A percentile compares a stretch with the other conserved stretches of the same genome.
These are phyloP conservation scores for Hormaphis cornu DNA, from an alignment of 1,140 invertebrate species.

Conservation along the genomic window DNA sequence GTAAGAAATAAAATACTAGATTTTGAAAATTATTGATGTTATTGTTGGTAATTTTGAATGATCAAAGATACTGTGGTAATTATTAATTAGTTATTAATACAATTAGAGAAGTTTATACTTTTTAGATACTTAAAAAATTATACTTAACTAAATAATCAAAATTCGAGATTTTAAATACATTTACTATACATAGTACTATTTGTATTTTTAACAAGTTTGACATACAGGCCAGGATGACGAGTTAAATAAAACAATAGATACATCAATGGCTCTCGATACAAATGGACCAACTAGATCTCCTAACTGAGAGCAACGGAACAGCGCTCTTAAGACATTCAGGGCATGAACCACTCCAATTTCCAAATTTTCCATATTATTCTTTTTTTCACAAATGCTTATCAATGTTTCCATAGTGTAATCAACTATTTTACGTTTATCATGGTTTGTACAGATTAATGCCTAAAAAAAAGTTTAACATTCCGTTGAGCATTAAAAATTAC, in stretches of 20 bases:
- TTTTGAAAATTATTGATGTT: no score
- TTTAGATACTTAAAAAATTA: no score
- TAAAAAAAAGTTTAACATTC: conserved; percentile 43
- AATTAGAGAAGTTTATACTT: no score
- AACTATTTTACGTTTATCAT: conserved; percentile 46
- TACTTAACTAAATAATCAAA: no score
- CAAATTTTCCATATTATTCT: conserved; percentile 38
- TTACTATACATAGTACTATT: no score
- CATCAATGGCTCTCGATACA: conserved; percentile 52
- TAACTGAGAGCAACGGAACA: conserved; percentile 67
- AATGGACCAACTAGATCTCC: conserved; percentile 62
- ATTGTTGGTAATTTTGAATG: no score
- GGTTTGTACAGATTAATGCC: conserved; percentile 63
- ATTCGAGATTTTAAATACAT: no score
- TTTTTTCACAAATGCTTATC: conserved; percentile 48
- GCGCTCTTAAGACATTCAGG: conserved; percentile 72
- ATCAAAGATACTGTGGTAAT: no score
- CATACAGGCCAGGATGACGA: conserved; percentile 68
- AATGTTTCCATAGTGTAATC: conserved; percentile 55
- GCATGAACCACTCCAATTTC: conserved; percentile 61
- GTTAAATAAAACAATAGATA: conserved; percentile 65
- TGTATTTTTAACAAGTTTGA: conserved; percentile 33
- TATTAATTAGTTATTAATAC: no score
- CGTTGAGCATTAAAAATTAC: not conserved
- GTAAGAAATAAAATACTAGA: no score